Evolutionary conservation across 1,140 invertebrate species (phyloP), one percentile per base, ranked within the genome.

Genomic region (Venustaconcha ellipsiformis): DNA sequence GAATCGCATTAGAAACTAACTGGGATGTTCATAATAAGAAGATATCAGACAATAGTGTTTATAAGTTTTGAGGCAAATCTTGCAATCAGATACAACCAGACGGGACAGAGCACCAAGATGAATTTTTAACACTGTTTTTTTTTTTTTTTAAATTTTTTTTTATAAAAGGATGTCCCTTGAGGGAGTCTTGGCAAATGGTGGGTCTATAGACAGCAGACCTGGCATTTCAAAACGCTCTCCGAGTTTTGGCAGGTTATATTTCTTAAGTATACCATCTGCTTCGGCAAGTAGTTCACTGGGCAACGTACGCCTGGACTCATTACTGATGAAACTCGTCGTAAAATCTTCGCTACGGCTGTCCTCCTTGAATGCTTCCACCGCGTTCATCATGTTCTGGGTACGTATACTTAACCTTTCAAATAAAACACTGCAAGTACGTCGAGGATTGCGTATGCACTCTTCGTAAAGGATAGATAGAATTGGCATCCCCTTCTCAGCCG

Each of bases 201-300:
- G 70, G 15, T 85, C 85, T 58, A 87, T 82, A 57, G 84, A 84
- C 3, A 84, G 62, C 0, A 88, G 68, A 1, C 86, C 86, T 1
- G 83, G 78, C 20, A 88, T 68, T 79, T 88, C 85, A 74, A 79
- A 80, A 74, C 86, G 67, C 69, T 88, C 86, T 12, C 86, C 86
- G 18, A 88, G 65, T 64, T 84, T 84, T 26, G 83, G 82, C 23
- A 88, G 78, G 0, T 81, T 82, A 66, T 86, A 82, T 57, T 83
- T 85, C 66, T 83, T 84, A 18, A 88, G 72, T 66, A 88, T 82
- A 20, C 73, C 58, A 74, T 88, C 83, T 23, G 86, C 85, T 67
- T 86, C 85, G 11, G 81, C 78, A 20, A 83, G 70, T 57, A 77
- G 77, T 65, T 86, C 81, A 12, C 78, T 79, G 14, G 79, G 72